Evolutionary conservation across 2,888 invertebrate genomes (phyloP), one percentile per base, ranked within the genome.

Genomic region (Chromoteleia sp.): DNA sequence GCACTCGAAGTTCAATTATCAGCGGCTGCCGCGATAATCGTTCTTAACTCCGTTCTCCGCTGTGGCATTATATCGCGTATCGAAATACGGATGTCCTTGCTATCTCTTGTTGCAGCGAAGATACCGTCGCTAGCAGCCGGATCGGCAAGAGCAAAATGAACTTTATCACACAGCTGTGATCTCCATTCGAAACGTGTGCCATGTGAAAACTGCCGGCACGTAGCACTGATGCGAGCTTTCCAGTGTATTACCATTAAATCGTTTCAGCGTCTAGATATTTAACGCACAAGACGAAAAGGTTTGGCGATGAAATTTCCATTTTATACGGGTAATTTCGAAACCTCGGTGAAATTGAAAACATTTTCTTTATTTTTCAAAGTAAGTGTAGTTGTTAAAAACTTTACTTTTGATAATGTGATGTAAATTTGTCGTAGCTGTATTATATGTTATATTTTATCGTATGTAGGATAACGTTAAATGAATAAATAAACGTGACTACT

Each of bases 151-250:
- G 81, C 84, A 84, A 85, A 86, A 86, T 87, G 86, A 87, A 87
- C 85, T 86, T 87, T 87, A 87, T 87, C 87, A 79, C 87, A 63
- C 87, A 86, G 85, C 86, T 87, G 87, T 86, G 85, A 87, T 87
- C 87, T 87, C 85, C 86, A 85, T 87, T 85, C 85, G 86, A 77
- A 85, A 85, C 85, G 85, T 82, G 84, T 78, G 81, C 76, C 61
- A 73, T 79, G 85, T 80, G 83, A 82, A 84, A 85, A 84, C 81
- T 84, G 82, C 83, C 48, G 54, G 77, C 68, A 67, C 63, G 70
- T 54, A 67, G 67, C n/a, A n/a, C n/a, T n/a, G n/a, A 67, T 76
- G 81, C 67, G 67, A 76, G 39, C 61, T 74, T 68, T 76, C 52
- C 73, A 63, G 36, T 74, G 68, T 59, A 54, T 54, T 43, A 67